Base-by-base conservation (phyloP, 1,140 invertebrate species). In the Drosophila suzukii region DNA sequence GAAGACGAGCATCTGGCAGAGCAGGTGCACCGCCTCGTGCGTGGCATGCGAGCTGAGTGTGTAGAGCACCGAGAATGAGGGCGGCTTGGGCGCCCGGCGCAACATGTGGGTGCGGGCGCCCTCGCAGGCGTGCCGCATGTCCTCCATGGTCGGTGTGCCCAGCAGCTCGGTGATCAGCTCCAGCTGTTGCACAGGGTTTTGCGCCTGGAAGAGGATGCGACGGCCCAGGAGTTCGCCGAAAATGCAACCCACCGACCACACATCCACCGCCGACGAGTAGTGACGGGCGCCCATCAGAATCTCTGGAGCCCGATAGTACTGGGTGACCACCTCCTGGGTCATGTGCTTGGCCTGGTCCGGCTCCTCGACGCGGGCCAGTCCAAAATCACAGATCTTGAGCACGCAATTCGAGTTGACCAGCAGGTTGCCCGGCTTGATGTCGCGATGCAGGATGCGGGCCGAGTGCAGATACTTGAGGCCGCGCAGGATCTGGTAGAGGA, bases 161-260 rank as follows among this genome's bases (percentile, higher is more conserved):
- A 99, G 94, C 65, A 99, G 93, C 93, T 99, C 98, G 30, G 98
- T 99, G 83, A 99, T 99, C 72, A 99, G 93, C 93, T 99, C 98
- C 93, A 99, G 93, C 95, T 99, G 98, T 93, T 98, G 97, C 67
- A 99, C 96, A 4, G 98, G 97, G 92, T 96, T 98, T 92, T 97
- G 97, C 24, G 98, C 98, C 93, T 99, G 98, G 93, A 99, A 99
- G 27, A 99, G 94, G 79, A 99, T 99, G 65, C 98, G 94, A 59
- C 99, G 93, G 46, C 98, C 97, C 1, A 99, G 94, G 20, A 99
- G 94, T 93, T 99, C 99, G 7, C 98, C 98, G 92, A 99, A 99
- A 88, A 99, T 99, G 92, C 99, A 99, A n/a, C 99, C 99, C 30
- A 99, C 98, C 46, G 97, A 98, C 99, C 98, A 99, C 13, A 99